Percentiles rank a stretch among this genome's conserved stretches.
Conservation (phyloP, 1,140 invertebrate genomes). For the Caenorhabditis tropicalis region DNA sequence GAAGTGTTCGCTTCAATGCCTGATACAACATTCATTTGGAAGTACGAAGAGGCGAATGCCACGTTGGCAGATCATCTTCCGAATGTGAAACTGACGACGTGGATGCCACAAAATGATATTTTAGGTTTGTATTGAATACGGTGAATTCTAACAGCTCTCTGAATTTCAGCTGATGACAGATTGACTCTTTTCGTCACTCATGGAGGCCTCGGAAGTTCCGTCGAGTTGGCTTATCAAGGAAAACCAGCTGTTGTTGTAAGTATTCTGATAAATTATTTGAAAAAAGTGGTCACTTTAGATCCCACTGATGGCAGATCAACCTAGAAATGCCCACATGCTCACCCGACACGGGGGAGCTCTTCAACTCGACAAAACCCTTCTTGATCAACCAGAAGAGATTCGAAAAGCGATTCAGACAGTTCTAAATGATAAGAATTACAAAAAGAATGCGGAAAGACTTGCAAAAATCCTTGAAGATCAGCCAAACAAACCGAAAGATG, state of each 20-base stretch:
- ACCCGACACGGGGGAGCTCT: slow-evolving; percentile 36
- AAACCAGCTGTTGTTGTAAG: slow-evolving; percentile 46
- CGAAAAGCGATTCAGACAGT: slow-evolving; percentile 19
- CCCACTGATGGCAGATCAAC: slow-evolving; percentile 47
- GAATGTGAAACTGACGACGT: slow-evolving; percentile 42
- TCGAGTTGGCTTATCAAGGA: slow-evolving; percentile 45
- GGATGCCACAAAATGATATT: slow-evolving; percentile 54
- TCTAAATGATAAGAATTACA: neutral
- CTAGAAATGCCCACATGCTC: slow-evolving; percentile 47
- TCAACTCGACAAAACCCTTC: neutral
- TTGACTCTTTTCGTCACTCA: slow-evolving; percentile 49
- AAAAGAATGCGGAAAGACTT: neutral
- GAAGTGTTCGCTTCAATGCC: slow-evolving; percentile 46
- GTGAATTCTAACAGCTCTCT: too few species aligned
- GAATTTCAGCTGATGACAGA: slow-evolving; percentile 37
- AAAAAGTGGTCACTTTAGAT: slow-evolving; percentile 20
- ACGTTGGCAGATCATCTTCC: slow-evolving; percentile 43
- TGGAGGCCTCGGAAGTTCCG: slow-evolving; percentile 47
- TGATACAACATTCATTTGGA: slow-evolving; percentile 53
- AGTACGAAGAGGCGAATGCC: slow-evolving; percentile 46
- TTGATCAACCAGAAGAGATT: slow-evolving; percentile 22
- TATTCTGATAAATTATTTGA: neutral
- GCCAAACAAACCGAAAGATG: slow-evolving; percentile 14
- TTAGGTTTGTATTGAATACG: slow-evolving; percentile 13
- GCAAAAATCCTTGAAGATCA: slow-evolving; percentile 19